phyloP scores from a whole-genome alignment of 2,113 vertebrate genomes.

The Pelusios castaneus region DNA sequence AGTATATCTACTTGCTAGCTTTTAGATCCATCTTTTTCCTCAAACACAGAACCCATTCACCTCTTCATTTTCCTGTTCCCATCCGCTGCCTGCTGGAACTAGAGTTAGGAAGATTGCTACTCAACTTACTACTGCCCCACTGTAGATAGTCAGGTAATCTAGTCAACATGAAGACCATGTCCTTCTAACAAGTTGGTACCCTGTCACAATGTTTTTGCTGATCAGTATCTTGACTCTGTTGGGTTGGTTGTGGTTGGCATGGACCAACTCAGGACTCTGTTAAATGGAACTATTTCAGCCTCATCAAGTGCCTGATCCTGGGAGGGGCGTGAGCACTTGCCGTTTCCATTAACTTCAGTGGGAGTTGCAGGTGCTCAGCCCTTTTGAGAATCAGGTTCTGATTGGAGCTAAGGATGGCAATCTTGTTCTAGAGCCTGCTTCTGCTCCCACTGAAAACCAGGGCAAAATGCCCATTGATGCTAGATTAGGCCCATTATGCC shows the following conservation, averaged over 20 bases:
- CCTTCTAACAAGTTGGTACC: neutral
- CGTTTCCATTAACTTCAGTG: neutral
- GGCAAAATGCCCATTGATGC: too few species aligned
- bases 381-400: too few species aligned
- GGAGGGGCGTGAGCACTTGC: too few species aligned
- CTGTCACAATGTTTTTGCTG: neutral
- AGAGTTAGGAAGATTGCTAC: neutral
- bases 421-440: too few species aligned
- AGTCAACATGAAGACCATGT: neutral
- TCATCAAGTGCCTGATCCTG: neutral
- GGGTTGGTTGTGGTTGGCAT: neutral
- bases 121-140: neutral
- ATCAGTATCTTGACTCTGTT: neutral
- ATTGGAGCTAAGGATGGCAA: neutral
- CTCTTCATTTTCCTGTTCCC: neutral
- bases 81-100: neutral
- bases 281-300: neutral
- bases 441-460: too few species aligned
- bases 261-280: neutral
- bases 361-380: too few species aligned
- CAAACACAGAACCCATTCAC: neutral
- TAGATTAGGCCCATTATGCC: too few species aligned
- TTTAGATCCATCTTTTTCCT: neutral
- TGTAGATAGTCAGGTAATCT: neutral
- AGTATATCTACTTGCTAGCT: neutral